A percentile compares a stretch with the other conserved stretches of the same genome.
Conservation (phyloP, 1,140 invertebrate species). For the Zaprionus inermis region DNA sequence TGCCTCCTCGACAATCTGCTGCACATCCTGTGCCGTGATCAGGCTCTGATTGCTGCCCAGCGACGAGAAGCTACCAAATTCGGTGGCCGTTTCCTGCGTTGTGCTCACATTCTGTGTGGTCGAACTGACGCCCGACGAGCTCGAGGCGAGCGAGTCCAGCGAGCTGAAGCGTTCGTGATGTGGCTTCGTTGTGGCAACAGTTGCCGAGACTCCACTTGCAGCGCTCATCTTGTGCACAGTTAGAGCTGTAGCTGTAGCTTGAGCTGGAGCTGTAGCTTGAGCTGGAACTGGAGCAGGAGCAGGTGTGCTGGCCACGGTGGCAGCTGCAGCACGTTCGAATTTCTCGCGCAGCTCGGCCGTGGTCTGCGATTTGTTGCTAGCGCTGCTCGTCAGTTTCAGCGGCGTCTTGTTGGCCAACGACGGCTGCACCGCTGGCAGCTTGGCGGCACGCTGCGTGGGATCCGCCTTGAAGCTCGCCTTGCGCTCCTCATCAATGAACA, state of each 20-base stretch:
- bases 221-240: conserved; percentile 41
- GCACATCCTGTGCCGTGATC: conserved; percentile 83
- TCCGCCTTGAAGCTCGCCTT: conserved; percentile 83
- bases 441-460: conserved; percentile 59
- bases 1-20: conserved; percentile 83
- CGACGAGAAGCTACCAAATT: conserved; percentile 83
- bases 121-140: conserved; percentile 81
- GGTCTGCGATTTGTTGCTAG: conserved; percentile 51
- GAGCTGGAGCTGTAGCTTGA: conserved; percentile 31
- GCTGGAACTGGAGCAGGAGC: conserved; percentile 31
- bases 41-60: conserved; percentile 83
- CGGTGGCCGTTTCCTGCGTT: conserved; percentile 78
- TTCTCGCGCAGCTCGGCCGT: conserved; percentile 80
- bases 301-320: conserved; percentile 34
- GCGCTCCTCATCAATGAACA: conserved; percentile 83
- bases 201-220: too few species aligned
- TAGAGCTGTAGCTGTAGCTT: conserved; percentile 17
- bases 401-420: neutral
- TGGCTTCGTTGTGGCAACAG: conserved; percentile 39
- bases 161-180: conserved; percentile 83
- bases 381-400: neutral
- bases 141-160: conserved; percentile 80
- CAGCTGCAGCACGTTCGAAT: conserved; percentile 69
- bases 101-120: conserved; percentile 79
- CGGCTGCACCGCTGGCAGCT: conserved; percentile 17